These are phyloP conservation scores for Megastigmus dorsalis DNA, from an alignment of 2,888 invertebrate genomes.

Conservation along the genomic window DNA sequence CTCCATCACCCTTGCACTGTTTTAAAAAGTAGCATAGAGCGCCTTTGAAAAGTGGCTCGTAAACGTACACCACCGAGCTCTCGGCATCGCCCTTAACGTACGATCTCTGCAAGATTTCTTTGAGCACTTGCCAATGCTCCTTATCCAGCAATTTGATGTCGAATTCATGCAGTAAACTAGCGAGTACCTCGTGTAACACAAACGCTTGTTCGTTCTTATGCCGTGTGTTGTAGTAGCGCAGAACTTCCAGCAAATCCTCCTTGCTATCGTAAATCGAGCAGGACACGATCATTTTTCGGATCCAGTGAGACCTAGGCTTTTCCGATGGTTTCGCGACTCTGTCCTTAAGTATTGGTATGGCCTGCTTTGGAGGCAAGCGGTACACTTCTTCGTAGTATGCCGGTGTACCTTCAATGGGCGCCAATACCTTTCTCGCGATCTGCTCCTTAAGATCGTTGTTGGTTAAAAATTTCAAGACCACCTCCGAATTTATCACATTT, in stretches of 20 bases:
- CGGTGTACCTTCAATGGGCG: background rate
- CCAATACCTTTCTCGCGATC: background rate
- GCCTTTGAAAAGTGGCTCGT: background rate
- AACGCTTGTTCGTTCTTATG: slow-evolving; percentile 66
- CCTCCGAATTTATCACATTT: background rate
- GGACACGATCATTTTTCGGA: slow-evolving; percentile 60
- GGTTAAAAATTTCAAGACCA: background rate
- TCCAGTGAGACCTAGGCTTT: background rate
- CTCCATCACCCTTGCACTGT: background rate
- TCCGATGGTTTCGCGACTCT: background rate
- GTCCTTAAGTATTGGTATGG: slow-evolving; percentile 7
- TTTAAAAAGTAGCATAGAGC: slow-evolving; percentile 15
- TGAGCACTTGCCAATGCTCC: slow-evolving; percentile 63
- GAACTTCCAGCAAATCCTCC: slow-evolving; percentile 58
- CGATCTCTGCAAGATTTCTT: slow-evolving; percentile 59
- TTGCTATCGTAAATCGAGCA: slow-evolving; percentile 68
- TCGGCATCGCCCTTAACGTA: slow-evolving; percentile 45
- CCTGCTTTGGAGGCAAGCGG: background rate
- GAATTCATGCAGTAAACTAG: slow-evolving; percentile 33
- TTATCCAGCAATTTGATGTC: slow-evolving; percentile 57
- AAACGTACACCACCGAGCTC: no score
- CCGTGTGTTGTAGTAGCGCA: slow-evolving; percentile 62
- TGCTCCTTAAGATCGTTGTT: background rate
- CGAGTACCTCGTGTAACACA: background rate
- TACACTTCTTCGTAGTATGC: background rate